A percentile compares a stretch with the other conserved stretches of the same genome.
Evolutionary conservation across 1,140 invertebrate species (phyloP).

Genomic region (Armadillidium nasatum): DNA sequence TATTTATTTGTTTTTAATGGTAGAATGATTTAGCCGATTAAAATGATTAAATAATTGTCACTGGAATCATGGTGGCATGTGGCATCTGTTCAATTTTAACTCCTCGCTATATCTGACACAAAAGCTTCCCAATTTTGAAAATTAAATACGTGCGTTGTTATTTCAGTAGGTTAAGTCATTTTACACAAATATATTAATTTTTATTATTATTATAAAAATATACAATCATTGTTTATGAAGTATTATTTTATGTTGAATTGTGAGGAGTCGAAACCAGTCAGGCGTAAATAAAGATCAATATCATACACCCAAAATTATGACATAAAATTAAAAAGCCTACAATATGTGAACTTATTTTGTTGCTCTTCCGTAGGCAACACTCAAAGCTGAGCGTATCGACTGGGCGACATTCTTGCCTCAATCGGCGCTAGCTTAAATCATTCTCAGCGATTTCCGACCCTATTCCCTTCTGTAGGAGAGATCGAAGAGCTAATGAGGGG

Average conservation of each 20-base stretch:
- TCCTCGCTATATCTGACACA: neutral
- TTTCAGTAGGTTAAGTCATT: neutral
- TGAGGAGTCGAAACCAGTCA: neutral
- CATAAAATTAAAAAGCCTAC: slow-evolving; percentile 13
- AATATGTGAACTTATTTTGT: slow-evolving; percentile 6
- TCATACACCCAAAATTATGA: slow-evolving; percentile 2
- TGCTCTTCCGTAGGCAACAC: slow-evolving; percentile 7
- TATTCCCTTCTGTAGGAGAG: neutral
- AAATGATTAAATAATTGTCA: slow-evolving; percentile 12
- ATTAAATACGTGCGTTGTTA: neutral
- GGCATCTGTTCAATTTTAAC: neutral
- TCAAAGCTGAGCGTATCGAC: slow-evolving; percentile 7
- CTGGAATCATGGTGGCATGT: neutral
- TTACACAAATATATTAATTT: neutral
- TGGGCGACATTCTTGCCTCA: slow-evolving; percentile 8
- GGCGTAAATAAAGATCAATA: slow-evolving; percentile 10
- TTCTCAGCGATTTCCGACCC: neutral
- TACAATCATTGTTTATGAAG: neutral
- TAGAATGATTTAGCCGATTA: neutral
- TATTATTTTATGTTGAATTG: neutral
- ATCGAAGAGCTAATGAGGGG: neutral
- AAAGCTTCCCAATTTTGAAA: neutral
- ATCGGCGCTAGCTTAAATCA: neutral
- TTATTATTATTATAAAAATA: neutral
- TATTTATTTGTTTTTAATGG: slow-evolving; percentile 2